A percentile compares a stretch with the other conserved stretches of the same genome.
Conservation (phyloP, 2,113 vertebrate genomes). For the Dicerorhinus sumatrensis region DNA sequence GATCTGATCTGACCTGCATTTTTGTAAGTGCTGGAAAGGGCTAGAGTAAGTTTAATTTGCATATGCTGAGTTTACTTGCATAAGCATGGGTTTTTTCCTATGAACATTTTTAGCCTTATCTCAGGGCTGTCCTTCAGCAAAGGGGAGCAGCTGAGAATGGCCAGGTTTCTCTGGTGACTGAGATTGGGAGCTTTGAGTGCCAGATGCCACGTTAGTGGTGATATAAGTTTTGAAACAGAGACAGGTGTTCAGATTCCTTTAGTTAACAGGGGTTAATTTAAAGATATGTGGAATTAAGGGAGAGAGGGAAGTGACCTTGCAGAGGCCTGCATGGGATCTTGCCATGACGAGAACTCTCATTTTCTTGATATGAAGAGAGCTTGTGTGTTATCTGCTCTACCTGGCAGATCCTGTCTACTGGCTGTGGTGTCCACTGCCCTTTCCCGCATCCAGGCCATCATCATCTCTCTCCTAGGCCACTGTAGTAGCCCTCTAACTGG, state of each 20-base stretch:
- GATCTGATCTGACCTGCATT: neutral
- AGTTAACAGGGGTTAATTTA: neutral
- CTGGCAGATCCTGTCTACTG: neutral
- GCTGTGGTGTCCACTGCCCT: neutral
- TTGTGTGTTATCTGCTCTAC: fast-evolving
- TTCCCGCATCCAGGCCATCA: neutral
- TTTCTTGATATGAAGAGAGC: too few relatives aligned
- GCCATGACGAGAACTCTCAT: neutral
- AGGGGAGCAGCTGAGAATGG: neutral
- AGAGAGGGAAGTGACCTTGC: neutral
- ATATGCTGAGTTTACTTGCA: neutral
- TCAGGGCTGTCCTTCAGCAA: neutral
- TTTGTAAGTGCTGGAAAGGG: neutral
- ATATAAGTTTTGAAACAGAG: neutral
- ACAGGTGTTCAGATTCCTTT: neutral
- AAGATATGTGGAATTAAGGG: neutral
- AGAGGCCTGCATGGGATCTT: neutral
- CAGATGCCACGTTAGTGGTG: neutral
- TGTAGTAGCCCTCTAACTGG: neutral
- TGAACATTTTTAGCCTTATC: neutral
- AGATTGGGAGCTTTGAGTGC: neutral
- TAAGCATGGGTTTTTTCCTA: neutral
- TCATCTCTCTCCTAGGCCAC: neutral
- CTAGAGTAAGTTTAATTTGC: neutral
- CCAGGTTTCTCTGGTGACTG: neutral